Conservation (phyloP, 2,113 vertebrate genomes). For the Alouatta palliata region DNA sequence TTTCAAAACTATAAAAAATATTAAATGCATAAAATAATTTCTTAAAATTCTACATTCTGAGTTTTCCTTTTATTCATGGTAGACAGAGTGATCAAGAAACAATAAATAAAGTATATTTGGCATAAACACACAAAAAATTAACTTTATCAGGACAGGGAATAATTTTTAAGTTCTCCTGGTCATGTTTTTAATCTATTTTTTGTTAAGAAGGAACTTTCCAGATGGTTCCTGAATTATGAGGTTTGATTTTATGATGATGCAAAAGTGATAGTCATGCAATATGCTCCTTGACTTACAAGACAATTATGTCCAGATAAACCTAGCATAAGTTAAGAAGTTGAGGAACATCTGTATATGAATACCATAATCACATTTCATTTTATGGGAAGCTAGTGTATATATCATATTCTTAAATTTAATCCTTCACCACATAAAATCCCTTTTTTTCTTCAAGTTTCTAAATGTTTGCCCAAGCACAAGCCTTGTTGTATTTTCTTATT, state of each 20-base stretch:
- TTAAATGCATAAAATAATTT: neutral
- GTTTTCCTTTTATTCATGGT: neutral
- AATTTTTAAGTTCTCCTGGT: neutral
- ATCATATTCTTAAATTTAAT: neutral
- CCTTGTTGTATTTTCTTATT: neutral
- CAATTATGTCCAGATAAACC: neutral
- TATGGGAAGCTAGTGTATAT: neutral
- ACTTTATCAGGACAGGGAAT: neutral
- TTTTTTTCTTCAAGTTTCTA: neutral
- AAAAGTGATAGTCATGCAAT: neutral
- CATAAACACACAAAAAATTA: neutral
- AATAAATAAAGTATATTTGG: neutral
- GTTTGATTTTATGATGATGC: neutral
- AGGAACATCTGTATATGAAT: neutral
- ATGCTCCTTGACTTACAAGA: neutral
- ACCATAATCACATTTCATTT: neutral
- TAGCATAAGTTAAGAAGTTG: neutral
- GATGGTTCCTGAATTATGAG: neutral
- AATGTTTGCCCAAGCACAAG: neutral
- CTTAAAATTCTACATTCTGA: neutral
- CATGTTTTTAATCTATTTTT: neutral
- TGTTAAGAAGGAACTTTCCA: neutral
- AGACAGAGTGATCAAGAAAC: neutral
- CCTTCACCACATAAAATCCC: neutral
- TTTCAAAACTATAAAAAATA: neutral